A percentile compares a stretch with the other conserved stretches of the same genome.
phyloP scores from a whole-genome alignment of 2,797 vertebrate species.

The Rhinophrynus dorsalis region DNA sequence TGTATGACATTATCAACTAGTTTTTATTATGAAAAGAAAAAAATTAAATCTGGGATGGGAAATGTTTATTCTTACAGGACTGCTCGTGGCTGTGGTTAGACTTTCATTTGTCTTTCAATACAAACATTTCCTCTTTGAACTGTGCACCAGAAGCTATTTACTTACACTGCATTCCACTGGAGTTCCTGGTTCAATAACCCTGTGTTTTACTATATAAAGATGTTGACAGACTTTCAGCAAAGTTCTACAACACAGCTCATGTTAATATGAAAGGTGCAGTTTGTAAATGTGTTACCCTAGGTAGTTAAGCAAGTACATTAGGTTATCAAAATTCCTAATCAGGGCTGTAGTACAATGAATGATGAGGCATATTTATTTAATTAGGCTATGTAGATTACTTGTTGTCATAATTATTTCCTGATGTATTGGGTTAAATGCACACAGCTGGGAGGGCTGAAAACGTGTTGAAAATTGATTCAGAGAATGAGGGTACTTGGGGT shows the following conservation, averaged over 20 bases:
- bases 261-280: not conserved
- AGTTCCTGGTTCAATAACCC: not conserved
- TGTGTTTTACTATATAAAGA: not conserved
- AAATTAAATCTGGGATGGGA: too few relatives aligned
- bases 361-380: slow-evolving; percentile 34
- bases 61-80: too few relatives aligned
- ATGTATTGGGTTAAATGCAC: slow-evolving; percentile 49
- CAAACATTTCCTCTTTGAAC: slow-evolving; percentile 24
- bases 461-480: not conserved
- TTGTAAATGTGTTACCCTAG: not conserved
- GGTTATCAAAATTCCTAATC: slow-evolving; percentile 5
- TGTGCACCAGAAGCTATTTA: slow-evolving; percentile 10
- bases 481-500: slow-evolving; percentile 12
- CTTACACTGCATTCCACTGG: not conserved
- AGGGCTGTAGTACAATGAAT: not conserved
- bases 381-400: slow-evolving; percentile 39
- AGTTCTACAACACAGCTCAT: not conserved
- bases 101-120: too few relatives aligned
- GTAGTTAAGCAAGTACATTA: not conserved
- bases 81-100: too few relatives aligned
- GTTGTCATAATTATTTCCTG: slow-evolving; percentile 49
- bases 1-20: too few relatives aligned
- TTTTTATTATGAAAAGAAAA: too few relatives aligned
- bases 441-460: slow-evolving; percentile 35
- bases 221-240: not conserved